Evolutionary conservation across 2,888 invertebrate genomes (phyloP), one percentile per base, ranked within the genome.

Genomic region (Poecilus cupreus): DNA sequence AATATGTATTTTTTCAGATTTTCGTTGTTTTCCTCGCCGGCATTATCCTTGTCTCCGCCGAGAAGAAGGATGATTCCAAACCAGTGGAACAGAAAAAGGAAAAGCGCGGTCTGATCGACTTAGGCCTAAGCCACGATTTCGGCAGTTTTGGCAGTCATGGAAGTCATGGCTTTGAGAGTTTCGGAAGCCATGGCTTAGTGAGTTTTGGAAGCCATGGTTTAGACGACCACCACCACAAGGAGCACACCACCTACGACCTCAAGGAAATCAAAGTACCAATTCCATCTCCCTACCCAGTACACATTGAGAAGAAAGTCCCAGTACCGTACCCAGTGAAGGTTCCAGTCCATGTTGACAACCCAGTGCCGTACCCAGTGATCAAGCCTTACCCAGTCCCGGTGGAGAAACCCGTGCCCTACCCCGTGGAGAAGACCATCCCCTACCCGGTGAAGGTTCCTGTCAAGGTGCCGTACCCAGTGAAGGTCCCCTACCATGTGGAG

Each of bases 351-450:
- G 85, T 88, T 32, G 20, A 82, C 8, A 51, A 72, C 22, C 80
- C 80, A 72, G 72, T 80, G 2, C 80, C 72, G 37, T 70, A 72
- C 24, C 87, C 89, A 0, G 90, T 90, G 0, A 57, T 57, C 16
- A 80, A 80, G 43, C 90, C 90, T 0, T 90, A 90, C 64, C 88
- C 88, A 3, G 87, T 88, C 0, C 85, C 86, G 0, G 86, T 87
- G 0, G 86, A 88, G 68, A 85, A 87, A 72, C 86, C 85, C 0
- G 90, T 90, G 6, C 87, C 90, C 0, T 89, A 90, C 0, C 88
- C 89, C 2, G 80, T 80, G 18, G 43, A 54, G 39, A 80, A 80
- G 32, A 72, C 43, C 54, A 72, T 80, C 26, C 80, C 51, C 5
- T 89, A 89, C 13, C 89, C 89, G 6, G 88, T 89, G 0, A 80